Evolutionary conservation across 2,797 vertebrate species (phyloP).

Genomic region (Cirrhinus molitorella): DNA sequence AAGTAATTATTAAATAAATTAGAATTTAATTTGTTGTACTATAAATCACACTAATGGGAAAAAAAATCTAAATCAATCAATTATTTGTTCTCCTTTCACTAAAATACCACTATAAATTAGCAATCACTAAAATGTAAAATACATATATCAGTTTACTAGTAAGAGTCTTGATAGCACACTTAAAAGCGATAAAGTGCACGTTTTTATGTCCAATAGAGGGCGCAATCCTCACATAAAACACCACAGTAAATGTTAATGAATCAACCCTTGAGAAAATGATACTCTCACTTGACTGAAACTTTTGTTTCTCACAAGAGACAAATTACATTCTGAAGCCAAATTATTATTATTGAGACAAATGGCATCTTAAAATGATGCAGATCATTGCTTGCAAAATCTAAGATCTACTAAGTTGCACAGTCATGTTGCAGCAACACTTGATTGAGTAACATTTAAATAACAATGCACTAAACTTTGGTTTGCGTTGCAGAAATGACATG

Average conservation of each 20-base stretch:
- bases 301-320: neutral
- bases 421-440: neutral
- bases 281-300: too few relatives aligned
- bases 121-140: too few relatives aligned
- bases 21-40: too few relatives aligned
- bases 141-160: too few relatives aligned
- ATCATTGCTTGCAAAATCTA: neutral
- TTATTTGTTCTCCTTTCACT: neutral
- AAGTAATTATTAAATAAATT: too few relatives aligned
- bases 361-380: neutral
- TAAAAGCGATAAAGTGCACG: neutral
- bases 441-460: neutral
- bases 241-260: too few relatives aligned
- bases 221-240: neutral
- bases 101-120: too few relatives aligned
- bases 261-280: neutral
- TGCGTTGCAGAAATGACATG: neutral
- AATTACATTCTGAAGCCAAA: neutral
- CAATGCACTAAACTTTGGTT: too few relatives aligned
- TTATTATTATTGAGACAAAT: neutral
- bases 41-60: too few relatives aligned
- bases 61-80: too few relatives aligned
- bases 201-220: neutral
- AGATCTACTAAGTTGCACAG: neutral
- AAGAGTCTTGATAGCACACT: too few relatives aligned